Base-by-base conservation (phyloP, 2,113 vertebrate species). In the Notothenia rossii region DNA sequence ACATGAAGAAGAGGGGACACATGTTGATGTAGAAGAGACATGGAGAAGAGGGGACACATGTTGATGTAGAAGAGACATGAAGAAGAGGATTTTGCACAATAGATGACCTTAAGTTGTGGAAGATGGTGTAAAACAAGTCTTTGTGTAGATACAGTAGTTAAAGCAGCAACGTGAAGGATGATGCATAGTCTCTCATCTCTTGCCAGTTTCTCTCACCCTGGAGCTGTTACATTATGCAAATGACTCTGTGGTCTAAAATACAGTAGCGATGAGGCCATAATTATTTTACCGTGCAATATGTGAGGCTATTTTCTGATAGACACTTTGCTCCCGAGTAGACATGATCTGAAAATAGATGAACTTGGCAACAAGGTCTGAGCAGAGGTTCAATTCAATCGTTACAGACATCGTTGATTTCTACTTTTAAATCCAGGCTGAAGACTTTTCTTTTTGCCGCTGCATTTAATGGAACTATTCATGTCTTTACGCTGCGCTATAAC, bases 281-380 rank as follows among this genome's bases (percentile, higher is more conserved):
- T 86, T 88, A 91, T 91, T 92, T 90, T 74, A 90, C 60, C 25
- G 58, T 67, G 74, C 82, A 88, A 88, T 90, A 87, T 90, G 83
- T 83, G 78, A 63, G 61, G 33, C 25, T 53, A 2, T 64, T 77
- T 25, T 80, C 54, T 73, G 63, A 51, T 36, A n/a, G n/a, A 59
- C n/a, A 25, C 51, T 59, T 13, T 55, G 20, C 62, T 14, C 2
- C 58, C 13, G 12, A n/a, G 12, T 22, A 50, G 11, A 48, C 9
- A 54, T 43, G n/a, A 46, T 54, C 15, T 9, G 4, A n/a, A 79
- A 62, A 54, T 10, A n/a, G 7, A 3, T 15, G 8, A 59, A 13
- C 14, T 40, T n/a, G 1, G 25, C n/a, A 25, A 14, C 50, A 15
- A 18, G 7, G 22, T 3, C 17, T 7, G 10, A 51, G 18, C 11